Base-by-base conservation (phyloP, 2,888 invertebrate genomes). In the Nyleta sp. region DNA sequence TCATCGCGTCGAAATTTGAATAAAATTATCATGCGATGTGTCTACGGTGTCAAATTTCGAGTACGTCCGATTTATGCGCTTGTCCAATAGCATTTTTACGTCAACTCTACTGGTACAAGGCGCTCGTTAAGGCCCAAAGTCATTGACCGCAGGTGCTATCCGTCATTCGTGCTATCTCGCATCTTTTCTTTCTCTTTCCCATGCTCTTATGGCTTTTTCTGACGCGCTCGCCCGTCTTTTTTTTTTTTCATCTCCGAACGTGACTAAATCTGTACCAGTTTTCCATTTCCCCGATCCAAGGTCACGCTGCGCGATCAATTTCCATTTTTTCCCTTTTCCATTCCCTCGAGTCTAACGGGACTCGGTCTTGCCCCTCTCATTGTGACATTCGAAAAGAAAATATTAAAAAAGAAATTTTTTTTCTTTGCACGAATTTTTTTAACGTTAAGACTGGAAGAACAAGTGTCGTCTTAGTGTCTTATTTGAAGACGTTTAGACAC, bases 81-180 rank as follows among this genome's bases (percentile, higher is more conserved):
- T 71, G 80, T 80, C 82, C 82, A 81, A 81, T 83, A 80, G 74
- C 78, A 83, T 84, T 85, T 82, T 80, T 78, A 72, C 55, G 64
- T 62, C 67, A 72, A 82, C 81, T 82, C 81, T 83, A 62, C 80
- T 81, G 83, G 83, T 78, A 76, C 76, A 77, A 86, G 85, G 87
- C 86, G 88, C 48, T 88, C 87, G 89, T 86, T 86, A 87, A 85
- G 86, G 2, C 15, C 83, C 84, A 84, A 83, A 83, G 87, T 90
- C 90, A 83, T 87, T 86, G 90, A 90, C 90, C 90, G 89, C 89
- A 89, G 89, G 89, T 90, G 89, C 86, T 87, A 86, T 85, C 80
- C 85, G 83, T 80, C 75, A 62, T 83, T 78, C 73, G 70, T 65
- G 70, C 50, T 71, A 52, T 74, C 60, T 74, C 44, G 40, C 70